Base-by-base conservation (phyloP, 2,888 invertebrate genomes). In the Spisula subtruncata region DNA sequence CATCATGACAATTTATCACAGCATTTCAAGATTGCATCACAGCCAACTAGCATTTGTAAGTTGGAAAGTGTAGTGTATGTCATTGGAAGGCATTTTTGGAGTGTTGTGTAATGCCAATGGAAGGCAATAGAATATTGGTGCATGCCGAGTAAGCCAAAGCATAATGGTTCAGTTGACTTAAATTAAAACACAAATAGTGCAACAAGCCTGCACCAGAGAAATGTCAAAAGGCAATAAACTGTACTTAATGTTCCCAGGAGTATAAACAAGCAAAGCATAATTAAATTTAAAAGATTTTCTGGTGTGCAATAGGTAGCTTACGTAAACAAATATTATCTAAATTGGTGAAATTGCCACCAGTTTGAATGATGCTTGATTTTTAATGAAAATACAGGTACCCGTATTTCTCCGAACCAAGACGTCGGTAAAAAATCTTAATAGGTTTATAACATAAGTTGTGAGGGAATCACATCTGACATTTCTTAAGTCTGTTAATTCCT, bases 361-460 rank as follows among this genome's bases (percentile, higher is more conserved):
- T 12, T 25, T 25, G 6, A 66, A 66, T 25, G 10, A 10, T 25
- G 60, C 25, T n/a, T 66, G 60, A 66, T n/a, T 25, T 66, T 66
- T 66, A 66, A 25, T 10, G 60, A 66, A 66, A 25, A 66, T 66
- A 66, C 25, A 66, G 60, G 60, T 66, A 66, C 60, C 60, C 25
- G 60, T 66, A 66, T 25, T 25, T 66, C 60, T 66, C n/a, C 2
- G 10, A 25, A 25, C 60, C 8, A 25, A 25, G 60, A 25, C 25
- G n/a, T 10, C 8, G 8, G 41, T 10, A 10, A 6, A 25, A 66
- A n/a, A 25, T 51, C 51, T 66, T 25, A n/a, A 66, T 66, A 66
- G 60, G n/a, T 66, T 66, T 66, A 25, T 25, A n/a, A 66, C n/a
- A 25, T 25, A 66, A 25, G 25, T 25, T 66, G n/a, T 25, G 25